Evolutionary conservation across 2,113 vertebrate species (phyloP).

Genomic region (Oreochromis aureus): DNA sequence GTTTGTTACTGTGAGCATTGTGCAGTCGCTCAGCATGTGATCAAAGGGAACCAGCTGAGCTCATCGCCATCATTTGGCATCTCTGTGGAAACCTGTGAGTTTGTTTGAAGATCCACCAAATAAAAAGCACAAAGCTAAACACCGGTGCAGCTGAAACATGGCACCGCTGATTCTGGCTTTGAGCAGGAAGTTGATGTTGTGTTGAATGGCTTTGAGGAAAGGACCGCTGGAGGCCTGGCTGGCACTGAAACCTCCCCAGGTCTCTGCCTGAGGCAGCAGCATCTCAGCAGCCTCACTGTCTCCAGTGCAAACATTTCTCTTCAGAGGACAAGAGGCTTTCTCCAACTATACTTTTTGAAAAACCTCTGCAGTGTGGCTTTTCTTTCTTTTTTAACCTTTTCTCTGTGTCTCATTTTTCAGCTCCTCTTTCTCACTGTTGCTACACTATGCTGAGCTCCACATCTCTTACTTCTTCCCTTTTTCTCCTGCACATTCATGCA

Average conservation of each 20-base stretch:
- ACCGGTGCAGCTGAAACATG: neutral
- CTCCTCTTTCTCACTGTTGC: neutral
- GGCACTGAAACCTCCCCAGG: neutral
- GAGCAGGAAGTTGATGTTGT: neutral
- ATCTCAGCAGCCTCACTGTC: neutral
- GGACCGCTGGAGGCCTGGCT: constrained; percentile 1
- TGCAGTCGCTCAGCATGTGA: neutral
- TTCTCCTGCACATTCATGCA: constrained; percentile 10
- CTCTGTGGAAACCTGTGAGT: neutral
- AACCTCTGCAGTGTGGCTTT: neutral
- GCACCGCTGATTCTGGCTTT: constrained; percentile 14
- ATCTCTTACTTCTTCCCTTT: neutral
- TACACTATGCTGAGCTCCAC: neutral
- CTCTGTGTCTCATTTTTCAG: neutral
- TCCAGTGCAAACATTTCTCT: constrained; percentile 13
- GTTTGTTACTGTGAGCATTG: neutral
- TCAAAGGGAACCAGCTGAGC: neutral
- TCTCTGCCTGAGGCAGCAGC: constrained; percentile 25
- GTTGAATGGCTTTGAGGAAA: constrained; percentile 6
- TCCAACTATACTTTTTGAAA: neutral
- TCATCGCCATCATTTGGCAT: neutral
- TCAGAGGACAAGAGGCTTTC: neutral
- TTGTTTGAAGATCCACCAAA: constrained; percentile 16
- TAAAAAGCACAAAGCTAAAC: neutral
- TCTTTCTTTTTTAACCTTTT: neutral